Evolutionary conservation across 2,888 invertebrate species (phyloP), one percentile per base, ranked within the genome.

Genomic region (Gastrophysa polygoni): DNA sequence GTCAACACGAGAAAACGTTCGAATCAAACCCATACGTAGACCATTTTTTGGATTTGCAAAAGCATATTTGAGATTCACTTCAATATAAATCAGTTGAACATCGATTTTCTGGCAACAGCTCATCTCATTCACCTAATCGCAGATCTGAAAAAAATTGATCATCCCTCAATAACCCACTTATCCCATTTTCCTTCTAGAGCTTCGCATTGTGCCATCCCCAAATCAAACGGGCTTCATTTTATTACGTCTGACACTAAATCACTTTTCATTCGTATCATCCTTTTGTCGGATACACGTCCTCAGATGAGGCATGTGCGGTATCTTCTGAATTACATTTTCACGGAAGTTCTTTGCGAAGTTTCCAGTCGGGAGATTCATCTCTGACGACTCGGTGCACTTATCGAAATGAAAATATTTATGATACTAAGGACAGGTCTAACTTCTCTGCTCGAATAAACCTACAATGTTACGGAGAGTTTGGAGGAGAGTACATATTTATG

Each of bases 231-330:
- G 64, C 32, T 64, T 64, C 64, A 64, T 55, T 64, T 64, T 64
- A 64, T 64, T 64, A 64, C 57, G 16, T 60, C 58, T 56, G 60
- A 60, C 66, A 57, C 57, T 61, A 64, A 64, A 61, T 61, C 64
- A 64, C 61, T 61, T 55, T 64, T 58, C 54, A 57, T 58, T 46
- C 65, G 34, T 44, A 61, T 59, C 63, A 59, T 56, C 59, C 59
- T 38, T 17, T 56, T 48, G 56, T 48, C 63, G 46, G 49, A 38
- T 24, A 50, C n/a, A n/a, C 51, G 32, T 34, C 32, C 51, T 55
- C 49, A 28, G 48, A 34, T 16, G 47, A 34, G 49, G 18, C 60
- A 43, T 49, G 60, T 49, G 43, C 32, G 24, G 60, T 32, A 57
- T 52, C 24, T 20, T 11, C 34, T 34, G 47, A 61, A 61, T 57